These are phyloP conservation scores for Plecturocebus donacophilus DNA, from an alignment of 2,113 vertebrate genomes.

Conservation along the genomic window DNA sequence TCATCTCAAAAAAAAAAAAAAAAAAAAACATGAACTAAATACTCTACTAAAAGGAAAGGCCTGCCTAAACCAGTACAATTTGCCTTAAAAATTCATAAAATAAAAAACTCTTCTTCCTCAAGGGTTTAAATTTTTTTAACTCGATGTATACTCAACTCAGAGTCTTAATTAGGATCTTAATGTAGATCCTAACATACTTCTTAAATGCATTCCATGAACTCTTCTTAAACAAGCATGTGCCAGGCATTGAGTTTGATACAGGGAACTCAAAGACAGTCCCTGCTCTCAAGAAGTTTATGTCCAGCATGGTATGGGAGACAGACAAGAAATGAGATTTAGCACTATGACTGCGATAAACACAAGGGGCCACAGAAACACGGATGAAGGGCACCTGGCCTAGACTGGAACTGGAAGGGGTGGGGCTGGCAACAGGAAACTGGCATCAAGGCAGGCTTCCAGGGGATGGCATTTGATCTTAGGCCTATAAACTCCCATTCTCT, in stretches of 20 bases:
- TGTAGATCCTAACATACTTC: background rate
- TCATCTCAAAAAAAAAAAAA: too few species aligned
- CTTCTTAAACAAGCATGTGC: constrained; percentile 19
- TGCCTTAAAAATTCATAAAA: constrained; percentile 44
- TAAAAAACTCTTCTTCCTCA: constrained; percentile 44
- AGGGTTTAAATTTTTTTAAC: constrained; percentile 38
- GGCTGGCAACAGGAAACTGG: background rate
- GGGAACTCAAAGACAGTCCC: background rate
- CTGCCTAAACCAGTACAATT: constrained; percentile 23
- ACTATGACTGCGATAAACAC: background rate
- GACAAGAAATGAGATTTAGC: background rate
- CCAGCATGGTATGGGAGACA: background rate
- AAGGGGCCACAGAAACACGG: background rate
- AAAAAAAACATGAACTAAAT: constrained; percentile 22
- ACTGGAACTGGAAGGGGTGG: background rate
- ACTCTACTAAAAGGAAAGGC: background rate
- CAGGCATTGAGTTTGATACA: constrained; percentile 28
- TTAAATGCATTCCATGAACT: constrained; percentile 16
- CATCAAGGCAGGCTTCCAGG: background rate
- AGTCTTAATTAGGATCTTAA: constrained; percentile 18
- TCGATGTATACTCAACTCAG: background rate
- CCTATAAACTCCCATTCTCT: background rate
- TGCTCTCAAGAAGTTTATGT: constrained; percentile 2
- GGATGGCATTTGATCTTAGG: background rate
- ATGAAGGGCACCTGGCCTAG: background rate